Percentiles rank a stretch among this genome's conserved stretches.
These are phyloP conservation scores for Epinephelus coioides DNA, from an alignment of 2,797 vertebrate species.

Conservation along the genomic window DNA sequence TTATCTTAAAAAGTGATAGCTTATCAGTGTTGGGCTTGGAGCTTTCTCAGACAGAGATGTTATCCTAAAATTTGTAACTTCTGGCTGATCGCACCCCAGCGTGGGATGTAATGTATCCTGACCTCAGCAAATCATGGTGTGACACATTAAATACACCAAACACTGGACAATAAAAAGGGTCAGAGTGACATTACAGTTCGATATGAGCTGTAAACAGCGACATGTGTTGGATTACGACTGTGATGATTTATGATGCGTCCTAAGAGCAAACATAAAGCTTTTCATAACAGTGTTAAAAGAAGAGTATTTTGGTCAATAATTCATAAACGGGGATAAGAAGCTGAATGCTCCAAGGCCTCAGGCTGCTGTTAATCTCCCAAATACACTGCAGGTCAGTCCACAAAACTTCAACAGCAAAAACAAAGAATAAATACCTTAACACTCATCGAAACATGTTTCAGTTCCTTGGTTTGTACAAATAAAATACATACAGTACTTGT, in stretches of 20 bases:
- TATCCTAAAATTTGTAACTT: not conserved
- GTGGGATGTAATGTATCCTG: not conserved
- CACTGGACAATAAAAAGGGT: not conserved
- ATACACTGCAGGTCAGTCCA: constrained; percentile 59
- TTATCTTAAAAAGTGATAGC: constrained; percentile 51
- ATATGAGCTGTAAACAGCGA: not conserved
- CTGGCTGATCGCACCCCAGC: not conserved
- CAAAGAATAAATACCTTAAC: constrained; percentile 82
- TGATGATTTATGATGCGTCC: constrained; percentile 12
- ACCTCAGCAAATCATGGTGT: not conserved
- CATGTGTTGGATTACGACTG: not conserved
- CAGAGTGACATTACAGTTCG: not conserved
- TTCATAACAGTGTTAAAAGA: constrained; percentile 31
- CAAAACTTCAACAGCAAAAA: constrained; percentile 55
- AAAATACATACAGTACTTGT: constrained; percentile 73
- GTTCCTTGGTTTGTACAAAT: constrained; percentile 71
- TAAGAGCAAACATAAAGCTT: constrained; percentile 49
- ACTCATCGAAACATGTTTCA: constrained; percentile 63
- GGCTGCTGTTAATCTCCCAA: constrained; percentile 49
- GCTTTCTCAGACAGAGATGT: constrained; percentile 12
- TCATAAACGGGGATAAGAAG: constrained; percentile 23
- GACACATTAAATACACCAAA: constrained; percentile 3
- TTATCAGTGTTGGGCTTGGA: constrained; percentile 61
- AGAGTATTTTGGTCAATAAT: constrained; percentile 49
- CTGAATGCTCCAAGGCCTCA: constrained; percentile 39